Percentiles rank a stretch among this genome's conserved stretches.
Conservation (phyloP, 2,113 vertebrate genomes). For the Tor tambroides region DNA sequence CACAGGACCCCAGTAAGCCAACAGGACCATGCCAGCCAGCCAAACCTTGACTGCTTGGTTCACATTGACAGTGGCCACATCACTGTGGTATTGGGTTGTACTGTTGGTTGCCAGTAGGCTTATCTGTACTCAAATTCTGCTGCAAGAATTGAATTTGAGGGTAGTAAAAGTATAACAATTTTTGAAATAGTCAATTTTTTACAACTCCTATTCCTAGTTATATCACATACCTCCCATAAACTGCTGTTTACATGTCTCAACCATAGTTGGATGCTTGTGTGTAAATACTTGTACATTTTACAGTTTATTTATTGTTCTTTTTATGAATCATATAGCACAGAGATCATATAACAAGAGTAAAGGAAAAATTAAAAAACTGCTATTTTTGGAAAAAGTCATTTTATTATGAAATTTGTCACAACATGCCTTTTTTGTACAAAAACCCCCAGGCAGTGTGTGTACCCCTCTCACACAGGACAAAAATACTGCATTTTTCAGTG, state of each 20-base stretch:
- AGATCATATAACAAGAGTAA: constrained; percentile 57
- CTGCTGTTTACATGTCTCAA: constrained; percentile 81
- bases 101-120: not conserved
- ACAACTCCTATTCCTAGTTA: not conserved
- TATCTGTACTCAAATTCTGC: not conserved
- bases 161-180: not conserved
- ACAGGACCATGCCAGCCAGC: not conserved
- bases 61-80: not conserved
- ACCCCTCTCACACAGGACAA: constrained; percentile 64
- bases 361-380: constrained; percentile 59
- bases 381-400: constrained; percentile 72
- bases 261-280: constrained; percentile 73
- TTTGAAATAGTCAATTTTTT: not conserved
- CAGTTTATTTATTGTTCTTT: constrained; percentile 81
- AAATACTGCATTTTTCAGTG: constrained; percentile 66
- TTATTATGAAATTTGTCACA: constrained; percentile 81
- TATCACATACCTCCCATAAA: constrained; percentile 79
- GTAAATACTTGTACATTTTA: constrained; percentile 83
- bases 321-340: constrained; percentile 67
- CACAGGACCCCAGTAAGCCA: not conserved
- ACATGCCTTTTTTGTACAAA: constrained; percentile 75
- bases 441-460: constrained; percentile 66
- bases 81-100: not conserved
- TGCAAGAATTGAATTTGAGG: not conserved
- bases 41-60: not conserved